Evolutionary conservation across 1,140 invertebrate genomes (phyloP), one percentile per base, ranked within the genome.

Genomic region (Augochlora pura): DNA sequence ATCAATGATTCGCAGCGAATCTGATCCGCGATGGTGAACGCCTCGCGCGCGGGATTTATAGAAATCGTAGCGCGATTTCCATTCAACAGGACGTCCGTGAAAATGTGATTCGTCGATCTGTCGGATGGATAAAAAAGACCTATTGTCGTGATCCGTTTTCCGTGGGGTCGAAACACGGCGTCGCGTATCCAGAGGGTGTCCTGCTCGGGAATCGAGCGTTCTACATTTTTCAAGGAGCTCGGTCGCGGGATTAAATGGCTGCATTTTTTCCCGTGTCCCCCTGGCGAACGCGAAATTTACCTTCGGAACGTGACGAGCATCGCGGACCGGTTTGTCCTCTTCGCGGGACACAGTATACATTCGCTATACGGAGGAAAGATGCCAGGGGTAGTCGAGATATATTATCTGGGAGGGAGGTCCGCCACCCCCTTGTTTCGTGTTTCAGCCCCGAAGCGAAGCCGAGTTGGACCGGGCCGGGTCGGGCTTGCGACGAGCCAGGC

Each of bases 351-450:
- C 65, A 7, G 66, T 63, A 57, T 68, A 71, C 52, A 65, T 70
- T 54, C 71, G 74, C 39, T 63, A 64, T 14, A 21, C 16, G 49
- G 39, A 16, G 32, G n/a, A 65, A 52, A 69, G 65, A 86, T 72
- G 62, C 49, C 59, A 57, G 62, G 67, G 64, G 57, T 16, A 38
- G 18, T 60, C 57, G 32, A 83, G 79, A 89, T 89, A 89, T 83
- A 88, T 88, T 87, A 89, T 84, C 68, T 81, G 83, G 69, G 76
- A 49, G 71, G 72, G 67, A 82, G 69, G 82, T 81, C 77, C 83
- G 32, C 84, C 81, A 83, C 81, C 83, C 77, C 75, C 85, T 84
- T 84, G 86, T 87, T 87, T 87, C 80, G 67, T 80, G 67, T 83
- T 78, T 74, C 80, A 65, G 57, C 68, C 52, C 64, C 63, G 73